Conservation (phyloP, 2,113 vertebrate species). For the Turdus rufiventris region DNA sequence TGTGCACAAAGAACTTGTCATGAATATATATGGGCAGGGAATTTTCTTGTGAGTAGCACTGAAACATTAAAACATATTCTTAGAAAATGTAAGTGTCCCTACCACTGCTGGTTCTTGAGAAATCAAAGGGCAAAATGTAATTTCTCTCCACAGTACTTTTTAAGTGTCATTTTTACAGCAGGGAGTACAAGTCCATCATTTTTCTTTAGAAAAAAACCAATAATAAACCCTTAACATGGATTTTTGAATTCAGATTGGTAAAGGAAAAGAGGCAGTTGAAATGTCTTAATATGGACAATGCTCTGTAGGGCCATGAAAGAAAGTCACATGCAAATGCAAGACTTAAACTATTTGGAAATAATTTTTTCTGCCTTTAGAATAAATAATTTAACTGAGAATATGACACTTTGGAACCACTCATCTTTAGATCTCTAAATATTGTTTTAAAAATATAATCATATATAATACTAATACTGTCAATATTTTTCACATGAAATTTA, state of each 20-base stretch:
- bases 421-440: not conserved
- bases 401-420: not conserved
- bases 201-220: not conserved
- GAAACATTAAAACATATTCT: slow-evolving; percentile 7
- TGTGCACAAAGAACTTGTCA: not conserved
- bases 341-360: not conserved
- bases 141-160: not conserved
- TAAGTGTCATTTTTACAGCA: not conserved
- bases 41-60: not conserved
- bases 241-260: not conserved
- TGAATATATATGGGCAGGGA: slow-evolving; percentile 13
- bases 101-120: not conserved
- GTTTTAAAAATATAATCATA: not conserved
- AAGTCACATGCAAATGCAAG: not conserved
- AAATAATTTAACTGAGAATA: not conserved
- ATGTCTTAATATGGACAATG: not conserved
- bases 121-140: slow-evolving; percentile 7
- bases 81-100: not conserved
- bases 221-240: not conserved
- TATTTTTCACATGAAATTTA: not conserved
- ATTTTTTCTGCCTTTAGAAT: not conserved
- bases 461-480: not conserved
- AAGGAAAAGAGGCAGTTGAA: not conserved
- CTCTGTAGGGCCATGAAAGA: not conserved
- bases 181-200: not conserved